Base-by-base conservation (phyloP, 2,113 vertebrate genomes). In the Catharus fuscescens region DNA sequence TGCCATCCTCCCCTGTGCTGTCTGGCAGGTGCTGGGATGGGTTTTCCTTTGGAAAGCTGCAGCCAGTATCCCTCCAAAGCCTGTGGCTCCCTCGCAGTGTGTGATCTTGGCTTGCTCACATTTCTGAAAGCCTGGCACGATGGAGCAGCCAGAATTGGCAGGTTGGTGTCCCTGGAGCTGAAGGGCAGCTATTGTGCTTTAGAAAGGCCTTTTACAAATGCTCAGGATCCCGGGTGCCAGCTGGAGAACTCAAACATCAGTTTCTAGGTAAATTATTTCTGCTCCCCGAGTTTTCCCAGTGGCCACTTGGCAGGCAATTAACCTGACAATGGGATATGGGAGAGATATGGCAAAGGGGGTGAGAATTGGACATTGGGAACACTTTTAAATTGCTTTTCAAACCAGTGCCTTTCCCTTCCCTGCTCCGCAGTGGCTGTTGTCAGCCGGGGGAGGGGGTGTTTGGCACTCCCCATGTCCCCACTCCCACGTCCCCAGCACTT, bases 301-400 rank as follows among this genome's bases (percentile, higher is more conserved):
- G 12, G 53, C 62, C 44, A 9, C 74, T 95, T 95, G 77, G 86
- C 73, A 89, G 81, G 84, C 87, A 95, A 90, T 97, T 96, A 96
- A 86, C 76, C 57, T 95, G 77, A 70, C 72, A 92, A n/a, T 84
- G 56, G 84, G 82, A 40, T 60, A 24, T 6, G 57, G 2, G 19
- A 52, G 73, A 45, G 73, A 65, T 38, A 23, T 48, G 65, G 38
- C 44, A 17, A 31, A 23, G 42, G 14, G 64, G n/a, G 45, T 32
- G 88, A 88, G 79, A 95, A 32, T 6, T 78, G 69, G 84, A 88
- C 86, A 31, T 11, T 2, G 17, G 34, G 29, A 86, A 90, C 74
- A 26, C 44, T 92, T 93, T 34, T 3, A 74, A 91, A 86, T 94
- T 81, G 86, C 73, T 85, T 92, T 76, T 78, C 52, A 32, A 67